Base-by-base conservation (phyloP, 2,888 invertebrate species). In the Aradus depressus region DNA sequence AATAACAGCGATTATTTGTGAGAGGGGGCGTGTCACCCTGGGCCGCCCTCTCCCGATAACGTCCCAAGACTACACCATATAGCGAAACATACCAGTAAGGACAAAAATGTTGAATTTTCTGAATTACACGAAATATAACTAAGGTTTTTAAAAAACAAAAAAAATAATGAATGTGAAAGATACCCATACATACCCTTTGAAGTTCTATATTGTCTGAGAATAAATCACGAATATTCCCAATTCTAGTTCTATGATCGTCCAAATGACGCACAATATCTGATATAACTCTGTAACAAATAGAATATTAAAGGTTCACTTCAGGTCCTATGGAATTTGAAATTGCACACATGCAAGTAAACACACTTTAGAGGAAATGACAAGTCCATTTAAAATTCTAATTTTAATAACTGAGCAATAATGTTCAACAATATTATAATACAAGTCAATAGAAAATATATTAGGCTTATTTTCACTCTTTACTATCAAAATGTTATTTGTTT, bases 141-240 rank as follows among this genome's bases (percentile, higher is more conserved):
- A 12, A 10, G 16, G 37, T 37, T 37, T 10, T 28, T 10, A 28
- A 10, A 28, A 10, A 28, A 6, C 5, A 6, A 28, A 43, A 28
- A 21, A 31, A 44, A 1, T 18, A 16, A 3, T 3, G 21, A 16
- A 10, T 10, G 10, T 28, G 8, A 28, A 28, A 28, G 31, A 28
- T 8, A 35, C 14, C 10, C 8, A 35, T 35, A 49, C 56, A 39
- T 32, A 79, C 76, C 26, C 88, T 76, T 61, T 81, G 77, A 50
- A 80, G 72, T 70, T 83, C 81, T 60, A 81, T 72, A 51, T 75
- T 72, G 53, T 80, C 77, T 48, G 79, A 74, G 65, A 88, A 88
- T 50, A 88, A 70, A 63, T 87, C 84, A 34, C 71, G 67, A 52
- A 84, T 74, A 43, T 72, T 73, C 58, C 71, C 69, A 59, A 79